Base-by-base conservation (phyloP, 2,888 invertebrate genomes). In the Abrostola triplasia region DNA sequence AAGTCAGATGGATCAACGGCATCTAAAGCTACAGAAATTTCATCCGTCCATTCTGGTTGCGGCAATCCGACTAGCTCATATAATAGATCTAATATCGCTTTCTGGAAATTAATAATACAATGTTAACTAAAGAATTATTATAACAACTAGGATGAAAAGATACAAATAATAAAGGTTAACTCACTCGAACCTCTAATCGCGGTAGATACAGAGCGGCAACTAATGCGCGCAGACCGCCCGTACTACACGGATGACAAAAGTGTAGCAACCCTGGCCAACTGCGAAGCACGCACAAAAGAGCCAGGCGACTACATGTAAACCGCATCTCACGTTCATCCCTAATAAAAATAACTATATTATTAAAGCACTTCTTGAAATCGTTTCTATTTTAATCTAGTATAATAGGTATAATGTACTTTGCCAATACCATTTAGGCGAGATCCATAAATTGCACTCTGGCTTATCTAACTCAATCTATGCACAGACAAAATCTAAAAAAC, bases 251-350 rank as follows among this genome's bases (percentile, higher is more conserved):
- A 89, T 97, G 96, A 88, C 98, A 98, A 92, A 98, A 98, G 90
- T 98, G 98, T 65, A 98, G 93, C 70, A 98, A 95, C 59, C 99
- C 99, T 47, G 98, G 97, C 97, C 98, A 99, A 76, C 99, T 99
- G 69, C 98, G 96, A 67, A 99, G 90, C 64, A 98, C 96, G 70
- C 98, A 98, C 54, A 98, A 94, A 67, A 98, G 90, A 11, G 98
- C 98, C 67, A 98, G 92, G 65, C 98, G 96, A 82, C 98, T 98
- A 82, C 98, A 98, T 37, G 97, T 97, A 86, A 98, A 98, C 80
- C 97, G 96, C 87, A 97, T 95, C 84, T 98, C 98, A 51, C 97
- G 96, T 83, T 97, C 97, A 87, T 97, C 96, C 84, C 97, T 96
- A 79, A 12, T n/a, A 24, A 24, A 24, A 24, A 24, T 24, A 58